Evolutionary conservation across 35 echinoderm and acorn worm species (phyloP).

Genomic region (Holothuria glaberrima): DNA sequence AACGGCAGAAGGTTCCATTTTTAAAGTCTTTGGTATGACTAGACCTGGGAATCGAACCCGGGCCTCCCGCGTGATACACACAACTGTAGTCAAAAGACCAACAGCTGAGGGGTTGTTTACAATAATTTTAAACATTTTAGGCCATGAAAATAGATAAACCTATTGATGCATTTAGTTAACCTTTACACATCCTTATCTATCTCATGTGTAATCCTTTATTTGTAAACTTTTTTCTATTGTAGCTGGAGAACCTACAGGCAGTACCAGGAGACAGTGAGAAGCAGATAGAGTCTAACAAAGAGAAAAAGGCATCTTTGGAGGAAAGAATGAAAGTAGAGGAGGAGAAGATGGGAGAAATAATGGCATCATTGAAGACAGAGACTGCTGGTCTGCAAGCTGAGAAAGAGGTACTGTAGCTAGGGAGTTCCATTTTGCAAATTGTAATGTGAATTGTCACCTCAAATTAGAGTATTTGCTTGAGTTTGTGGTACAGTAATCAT

Average conservation of each 20-base stretch:
- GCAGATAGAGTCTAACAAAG: slow-evolving; percentile 71
- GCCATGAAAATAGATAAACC: no score
- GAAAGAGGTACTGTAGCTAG: slow-evolving; percentile 74
- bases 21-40: no score
- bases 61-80: no score
- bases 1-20: no score
- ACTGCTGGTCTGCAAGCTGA: slow-evolving; percentile 85
- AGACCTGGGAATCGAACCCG: no score
- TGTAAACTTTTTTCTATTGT: not conserved
- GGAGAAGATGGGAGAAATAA: slow-evolving; percentile 90
- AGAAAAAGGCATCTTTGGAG: slow-evolving; percentile 73
- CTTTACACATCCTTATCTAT: no score
- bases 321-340: slow-evolving; percentile 85
- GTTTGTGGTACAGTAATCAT: not conserved
- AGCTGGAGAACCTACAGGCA: slow-evolving; percentile 80
- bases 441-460: not conserved
- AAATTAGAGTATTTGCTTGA: not conserved
- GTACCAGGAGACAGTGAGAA: slow-evolving; percentile 91
- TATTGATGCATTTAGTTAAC: no score
- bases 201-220: no score
- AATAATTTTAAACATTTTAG: no score
- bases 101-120: no score
- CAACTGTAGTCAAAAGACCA: no score
- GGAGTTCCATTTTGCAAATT: not conserved
- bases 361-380: slow-evolving; percentile 91